Evolutionary conservation across 2,113 vertebrate species (phyloP), one percentile per base, ranked within the genome.

Genomic region (Hassar affinis): DNA sequence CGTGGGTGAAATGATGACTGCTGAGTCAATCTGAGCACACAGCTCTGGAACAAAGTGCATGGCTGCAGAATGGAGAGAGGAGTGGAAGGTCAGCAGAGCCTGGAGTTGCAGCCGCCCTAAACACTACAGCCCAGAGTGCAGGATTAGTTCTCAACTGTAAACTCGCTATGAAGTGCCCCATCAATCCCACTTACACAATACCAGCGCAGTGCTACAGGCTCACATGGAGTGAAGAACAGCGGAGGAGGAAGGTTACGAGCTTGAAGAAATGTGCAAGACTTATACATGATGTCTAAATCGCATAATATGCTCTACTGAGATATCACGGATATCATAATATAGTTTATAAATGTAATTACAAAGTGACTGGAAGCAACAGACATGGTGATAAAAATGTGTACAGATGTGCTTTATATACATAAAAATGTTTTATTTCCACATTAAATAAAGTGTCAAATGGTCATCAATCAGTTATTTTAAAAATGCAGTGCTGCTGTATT

Each of bases 1-100:
- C 75, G 47, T 62, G 81, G 69, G 69, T 62, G 81, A 81, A 81
- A 62, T 18, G 22, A 75, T 61, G 69, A 25, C 42, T 49, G 64
- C 69, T 62, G 57, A 79, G 77, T 30, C 56, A n/a, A 62, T 59
- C 45, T 79, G 56, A 61, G 54, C 76, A 78, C 54, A n/a, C 33
- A 78, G 75, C 20, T 22, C 2, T 75, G 71, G 74, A 54, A 54
- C 49, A 54, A 76, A 35, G 74, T 38, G 74, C 74, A 77, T 14
- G 20, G 30, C 51, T 77, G 30, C 51, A 77, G 18, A 10, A 79
- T 79, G 75, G 49, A 45, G 42, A 49, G 35, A 27, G 57, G 35
- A 80, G 66, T 15, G 72, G 45, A 78, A 18, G 57, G n/a, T 56
- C 74, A 77, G 30, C 30, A 18, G 45, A 49, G 69, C 15, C 12